Percentiles rank a stretch among this genome's conserved stretches.
Conservation (phyloP, 2,113 vertebrate genomes). For the Amblyopsis rosae region DNA sequence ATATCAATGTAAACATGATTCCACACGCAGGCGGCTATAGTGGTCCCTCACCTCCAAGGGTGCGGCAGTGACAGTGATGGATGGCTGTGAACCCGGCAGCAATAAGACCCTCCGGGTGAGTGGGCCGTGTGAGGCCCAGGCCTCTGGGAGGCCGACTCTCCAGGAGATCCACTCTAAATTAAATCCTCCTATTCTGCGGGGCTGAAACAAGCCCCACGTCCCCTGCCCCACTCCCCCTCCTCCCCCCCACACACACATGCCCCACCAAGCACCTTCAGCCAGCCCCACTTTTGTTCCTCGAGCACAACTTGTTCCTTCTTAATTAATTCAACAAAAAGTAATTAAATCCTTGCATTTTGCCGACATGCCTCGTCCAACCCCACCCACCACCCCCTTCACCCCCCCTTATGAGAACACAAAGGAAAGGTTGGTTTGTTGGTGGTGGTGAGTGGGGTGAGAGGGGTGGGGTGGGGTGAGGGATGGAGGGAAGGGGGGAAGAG, state of each 20-base stretch:
- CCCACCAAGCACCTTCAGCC: conserved; percentile 56
- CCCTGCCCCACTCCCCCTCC: conserved; percentile 48
- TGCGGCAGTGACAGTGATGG: conserved; percentile 77
- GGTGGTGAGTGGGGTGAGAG: neutral
- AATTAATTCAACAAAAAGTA: conserved; percentile 83
- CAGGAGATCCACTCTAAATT: conserved; percentile 77
- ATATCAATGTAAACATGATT: conserved; percentile 11
- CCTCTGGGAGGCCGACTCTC: conserved; percentile 53
- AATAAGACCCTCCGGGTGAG: conserved; percentile 65
- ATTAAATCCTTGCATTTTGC: conserved; percentile 79
- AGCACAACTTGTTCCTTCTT: conserved; percentile 74
- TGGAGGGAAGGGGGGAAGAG: conserved; percentile 42
- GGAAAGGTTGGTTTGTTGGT: conserved; percentile 65
- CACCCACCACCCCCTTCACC: conserved; percentile 62
- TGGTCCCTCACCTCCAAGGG: conserved; percentile 38
- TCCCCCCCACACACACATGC: conserved; percentile 48
- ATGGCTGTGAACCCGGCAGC: conserved; percentile 70
- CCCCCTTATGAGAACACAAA: conserved; percentile 63
- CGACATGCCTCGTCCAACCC: conserved; percentile 61
- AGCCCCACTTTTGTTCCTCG: conserved; percentile 74
- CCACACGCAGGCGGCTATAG: conserved; percentile 21
- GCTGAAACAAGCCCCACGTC: conserved; percentile 45
- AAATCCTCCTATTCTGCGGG: conserved; percentile 75
- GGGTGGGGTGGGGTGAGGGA: conserved; percentile 15
- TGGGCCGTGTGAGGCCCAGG: conserved; percentile 57